Evolutionary conservation across 2,888 invertebrate species (phyloP).

Genomic region (Dasysyrphus albostriatus): DNA sequence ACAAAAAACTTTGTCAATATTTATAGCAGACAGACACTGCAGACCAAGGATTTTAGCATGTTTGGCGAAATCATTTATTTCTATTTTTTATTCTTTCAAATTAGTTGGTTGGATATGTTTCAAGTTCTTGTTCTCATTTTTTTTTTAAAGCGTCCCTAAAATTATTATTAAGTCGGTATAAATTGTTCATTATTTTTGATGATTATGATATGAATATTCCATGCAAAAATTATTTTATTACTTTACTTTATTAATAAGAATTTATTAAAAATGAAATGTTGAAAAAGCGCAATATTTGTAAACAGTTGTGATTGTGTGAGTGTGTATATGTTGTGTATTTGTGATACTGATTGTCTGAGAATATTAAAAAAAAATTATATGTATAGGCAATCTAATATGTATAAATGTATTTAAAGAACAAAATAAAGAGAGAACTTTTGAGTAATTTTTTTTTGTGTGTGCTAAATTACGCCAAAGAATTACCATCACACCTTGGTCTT

Average conservation of each 20-base stretch:
- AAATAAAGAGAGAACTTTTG: conserved; percentile 45
- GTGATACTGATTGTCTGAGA: conserved; percentile 30
- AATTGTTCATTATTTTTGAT: neutral
- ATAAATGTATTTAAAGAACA: conserved; percentile 21
- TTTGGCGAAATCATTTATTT: conserved; percentile 45
- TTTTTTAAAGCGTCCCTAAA: neutral
- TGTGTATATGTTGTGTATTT: conserved; percentile 11
- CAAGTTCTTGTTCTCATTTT: conserved; percentile 2
- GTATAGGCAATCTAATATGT: conserved; percentile 17
- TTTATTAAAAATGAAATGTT: neutral
- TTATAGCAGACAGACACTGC: conserved; percentile 64
- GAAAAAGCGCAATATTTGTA: conserved; percentile 12
- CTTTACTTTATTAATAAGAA: neutral
- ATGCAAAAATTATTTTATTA: conserved; percentile 24
- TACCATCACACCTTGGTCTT: conserved; percentile 85
- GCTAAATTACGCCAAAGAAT: conserved; percentile 79
- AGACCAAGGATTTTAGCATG: conserved; percentile 73
- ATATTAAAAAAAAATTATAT: conserved; percentile 14
- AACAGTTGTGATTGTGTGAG: conserved; percentile 21
- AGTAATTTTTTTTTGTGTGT: conserved; percentile 54
- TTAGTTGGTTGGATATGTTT: neutral
- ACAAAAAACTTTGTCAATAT: conserved; percentile 23
- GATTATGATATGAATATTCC: neutral
- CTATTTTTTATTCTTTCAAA: neutral
- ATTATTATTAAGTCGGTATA: neutral